phyloP scores from a whole-genome alignment of 2,113 vertebrate genomes.

The Marmota flaviventris region DNA sequence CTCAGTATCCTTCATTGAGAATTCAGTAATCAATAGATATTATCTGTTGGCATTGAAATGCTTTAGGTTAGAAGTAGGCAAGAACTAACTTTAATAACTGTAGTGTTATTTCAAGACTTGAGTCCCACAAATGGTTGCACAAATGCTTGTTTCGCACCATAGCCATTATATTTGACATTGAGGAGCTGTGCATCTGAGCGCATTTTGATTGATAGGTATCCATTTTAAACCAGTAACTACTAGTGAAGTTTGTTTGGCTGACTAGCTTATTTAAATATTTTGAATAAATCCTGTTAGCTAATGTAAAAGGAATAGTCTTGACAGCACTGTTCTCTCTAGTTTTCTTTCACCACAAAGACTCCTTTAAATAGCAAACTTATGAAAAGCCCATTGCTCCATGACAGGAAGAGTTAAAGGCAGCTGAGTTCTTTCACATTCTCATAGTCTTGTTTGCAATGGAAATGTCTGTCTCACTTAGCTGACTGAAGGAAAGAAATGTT shows the following conservation, averaged over 20 bases:
- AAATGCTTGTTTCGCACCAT: background rate
- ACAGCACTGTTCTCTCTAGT: background rate
- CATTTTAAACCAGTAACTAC: conserved; percentile 17
- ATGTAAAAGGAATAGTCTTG: conserved; percentile 53
- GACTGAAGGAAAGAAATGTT: background rate
- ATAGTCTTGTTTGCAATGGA: background rate
- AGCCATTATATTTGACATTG: background rate
- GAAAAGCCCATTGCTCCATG: background rate
- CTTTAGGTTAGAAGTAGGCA: conserved; percentile 17
- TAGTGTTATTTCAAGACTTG: background rate
- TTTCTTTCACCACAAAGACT: conserved; percentile 16
- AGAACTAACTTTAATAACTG: background rate
- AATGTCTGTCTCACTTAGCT: background rate
- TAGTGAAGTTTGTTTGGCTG: conserved; percentile 37
- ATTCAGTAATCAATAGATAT: background rate
- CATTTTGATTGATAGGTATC: background rate
- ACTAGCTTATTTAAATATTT: conserved; percentile 56
- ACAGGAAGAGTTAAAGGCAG: background rate
- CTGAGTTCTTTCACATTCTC: background rate
- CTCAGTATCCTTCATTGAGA: background rate
- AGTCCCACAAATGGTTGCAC: background rate
- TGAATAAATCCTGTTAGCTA: conserved; percentile 16
- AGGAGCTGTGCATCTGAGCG: background rate
- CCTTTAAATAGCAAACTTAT: conserved; percentile 10
- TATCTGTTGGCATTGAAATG: background rate